A percentile compares a stretch with the other conserved stretches of the same genome.
These are phyloP conservation scores for Seriola aureovittata DNA, from an alignment of 2,113 vertebrate genomes.

Conservation along the genomic window DNA sequence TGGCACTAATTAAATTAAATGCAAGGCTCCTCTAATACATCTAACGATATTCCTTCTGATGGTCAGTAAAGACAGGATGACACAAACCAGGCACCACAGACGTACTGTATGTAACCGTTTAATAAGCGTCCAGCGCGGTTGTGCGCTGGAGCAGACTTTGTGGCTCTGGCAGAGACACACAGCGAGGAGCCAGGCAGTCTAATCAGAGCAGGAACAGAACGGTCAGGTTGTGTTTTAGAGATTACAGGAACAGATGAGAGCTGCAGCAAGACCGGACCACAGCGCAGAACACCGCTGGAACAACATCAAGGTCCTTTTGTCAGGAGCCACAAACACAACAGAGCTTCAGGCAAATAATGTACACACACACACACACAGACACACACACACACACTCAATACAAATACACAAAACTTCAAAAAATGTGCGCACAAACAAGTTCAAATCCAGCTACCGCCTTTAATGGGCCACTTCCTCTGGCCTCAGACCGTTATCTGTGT, in stretches of 20 bases:
- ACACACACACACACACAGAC: not conserved
- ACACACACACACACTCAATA: not conserved
- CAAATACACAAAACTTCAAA: not conserved
- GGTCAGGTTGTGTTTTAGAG: conserved; percentile 52
- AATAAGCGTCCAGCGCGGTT: not conserved
- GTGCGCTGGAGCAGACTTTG: conserved; percentile 33
- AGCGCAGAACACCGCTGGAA: conserved; percentile 46
- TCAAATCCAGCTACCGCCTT: conserved; percentile 1
- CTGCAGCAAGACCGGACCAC: conserved; percentile 25
- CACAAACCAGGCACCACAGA: conserved; percentile 31
- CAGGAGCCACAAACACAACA: conserved; percentile 21
- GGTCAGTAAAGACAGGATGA: conserved; percentile 4
- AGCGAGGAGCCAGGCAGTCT: conserved; percentile 46
- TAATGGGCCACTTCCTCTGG: conserved; percentile 52
- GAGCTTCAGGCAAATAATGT: conserved; percentile 25
- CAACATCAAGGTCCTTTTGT: conserved; percentile 65
- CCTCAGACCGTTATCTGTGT: conserved; percentile 15
- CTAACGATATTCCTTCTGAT: conserved; percentile 1
- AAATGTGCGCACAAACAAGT: conserved; percentile 2
- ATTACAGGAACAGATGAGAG: conserved; percentile 64
- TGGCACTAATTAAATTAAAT: too few relatives aligned
- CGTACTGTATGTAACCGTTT: conserved; percentile 9
- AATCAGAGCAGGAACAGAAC: conserved; percentile 48
- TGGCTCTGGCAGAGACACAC: conserved; percentile 39
- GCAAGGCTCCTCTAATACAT: not conserved